These are phyloP conservation scores for Aphrophora alni DNA, from an alignment of 2,888 invertebrate genomes.

Conservation along the genomic window DNA sequence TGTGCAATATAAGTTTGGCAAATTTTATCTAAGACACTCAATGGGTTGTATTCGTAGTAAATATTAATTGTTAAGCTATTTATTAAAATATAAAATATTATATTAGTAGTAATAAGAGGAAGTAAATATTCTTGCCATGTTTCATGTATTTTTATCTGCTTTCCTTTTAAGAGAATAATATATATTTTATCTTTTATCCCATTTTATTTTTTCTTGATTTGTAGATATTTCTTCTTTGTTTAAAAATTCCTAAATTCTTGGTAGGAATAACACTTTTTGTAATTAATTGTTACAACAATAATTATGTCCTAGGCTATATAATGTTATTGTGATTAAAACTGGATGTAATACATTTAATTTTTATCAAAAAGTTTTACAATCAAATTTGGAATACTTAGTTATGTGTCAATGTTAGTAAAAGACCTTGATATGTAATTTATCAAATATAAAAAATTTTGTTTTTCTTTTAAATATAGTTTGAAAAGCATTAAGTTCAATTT, in stretches of 20 bases:
- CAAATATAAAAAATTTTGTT: too few species aligned
- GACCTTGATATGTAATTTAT: too few species aligned
- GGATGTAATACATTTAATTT: neutral
- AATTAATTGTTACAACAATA: neutral
- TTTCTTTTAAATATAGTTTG: too few species aligned
- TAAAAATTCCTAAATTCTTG: neutral
- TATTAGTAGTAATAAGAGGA: neutral
- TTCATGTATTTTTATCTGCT: slow-evolving; percentile 7
- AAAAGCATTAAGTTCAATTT: too few species aligned
- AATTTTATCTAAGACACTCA: slow-evolving; percentile 24
- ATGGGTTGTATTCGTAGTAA: slow-evolving; percentile 34
- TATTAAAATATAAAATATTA: slow-evolving; percentile 23
- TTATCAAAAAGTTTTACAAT: too few species aligned
- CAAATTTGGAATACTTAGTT: too few species aligned
- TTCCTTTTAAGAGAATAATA: neutral
- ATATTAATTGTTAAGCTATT: slow-evolving; percentile 26
- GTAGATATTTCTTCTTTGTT: neutral
- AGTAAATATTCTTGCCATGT: slow-evolving; percentile 25
- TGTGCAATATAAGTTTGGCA: slow-evolving; percentile 32
- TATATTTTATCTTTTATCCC: neutral
- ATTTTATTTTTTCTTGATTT: neutral
- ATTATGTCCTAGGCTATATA: neutral
- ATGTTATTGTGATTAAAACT: neutral
- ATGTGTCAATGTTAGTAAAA: too few species aligned
- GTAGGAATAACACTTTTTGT: neutral